Conservation (phyloP, 2,888 invertebrate species). For the Allolobophora icterica region DNA sequence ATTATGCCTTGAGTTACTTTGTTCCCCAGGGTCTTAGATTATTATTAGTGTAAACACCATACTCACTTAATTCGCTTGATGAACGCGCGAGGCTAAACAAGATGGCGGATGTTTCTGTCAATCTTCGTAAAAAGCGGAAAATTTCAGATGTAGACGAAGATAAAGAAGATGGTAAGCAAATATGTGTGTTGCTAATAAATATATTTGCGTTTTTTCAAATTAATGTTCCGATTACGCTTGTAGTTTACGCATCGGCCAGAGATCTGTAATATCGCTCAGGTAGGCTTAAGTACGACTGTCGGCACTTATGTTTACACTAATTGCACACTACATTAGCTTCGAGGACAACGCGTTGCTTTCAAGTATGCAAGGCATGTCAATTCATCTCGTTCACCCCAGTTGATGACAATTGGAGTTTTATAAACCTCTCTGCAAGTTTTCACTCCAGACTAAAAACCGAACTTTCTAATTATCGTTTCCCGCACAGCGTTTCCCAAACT, state of each 20-base stretch:
- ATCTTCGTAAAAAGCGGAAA: constrained; percentile 12
- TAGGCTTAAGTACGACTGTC: not conserved
- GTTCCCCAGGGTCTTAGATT: too few relatives aligned
- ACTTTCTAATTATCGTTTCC: too few relatives aligned
- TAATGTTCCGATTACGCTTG: not conserved
- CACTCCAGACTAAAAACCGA: too few relatives aligned
- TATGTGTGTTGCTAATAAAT: not conserved
- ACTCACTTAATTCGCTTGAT: not conserved
- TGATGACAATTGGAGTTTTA: too few relatives aligned
- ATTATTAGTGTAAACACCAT: too few relatives aligned
- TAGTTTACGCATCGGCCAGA: not conserved
- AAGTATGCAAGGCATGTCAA: too few relatives aligned
- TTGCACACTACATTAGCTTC: not conserved
- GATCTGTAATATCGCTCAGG: not conserved
- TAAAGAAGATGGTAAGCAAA: constrained; percentile 22
- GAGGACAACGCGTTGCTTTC: too few relatives aligned
- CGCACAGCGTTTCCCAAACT: too few relatives aligned
- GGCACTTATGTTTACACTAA: not conserved
- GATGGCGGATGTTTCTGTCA: not conserved
- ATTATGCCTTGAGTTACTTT: too few relatives aligned
- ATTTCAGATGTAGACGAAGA: constrained; percentile 30
- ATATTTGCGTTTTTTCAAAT: not conserved
- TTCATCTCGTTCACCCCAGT: too few relatives aligned
- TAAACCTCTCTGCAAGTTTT: too few relatives aligned
- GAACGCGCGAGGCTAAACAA: not conserved